A percentile compares a stretch with the other conserved stretches of the same genome.
These are phyloP conservation scores for Furcifer pardalis DNA, from an alignment of 2,797 vertebrate genomes.

Conservation along the genomic window DNA sequence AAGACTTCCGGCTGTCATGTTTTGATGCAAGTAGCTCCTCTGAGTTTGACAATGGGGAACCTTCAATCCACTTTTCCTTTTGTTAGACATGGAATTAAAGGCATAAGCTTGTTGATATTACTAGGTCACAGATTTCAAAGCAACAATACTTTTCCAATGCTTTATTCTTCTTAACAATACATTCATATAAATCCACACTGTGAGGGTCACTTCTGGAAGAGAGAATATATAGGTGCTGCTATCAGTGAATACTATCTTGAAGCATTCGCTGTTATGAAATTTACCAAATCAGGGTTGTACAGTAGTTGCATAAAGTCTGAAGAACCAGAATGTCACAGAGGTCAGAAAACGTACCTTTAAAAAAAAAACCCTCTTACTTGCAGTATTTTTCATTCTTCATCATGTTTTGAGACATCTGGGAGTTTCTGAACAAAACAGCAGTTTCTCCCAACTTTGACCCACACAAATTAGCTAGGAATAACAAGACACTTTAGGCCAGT, in stretches of 20 bases:
- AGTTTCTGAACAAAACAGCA: too few relatives aligned
- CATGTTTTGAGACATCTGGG: too few relatives aligned
- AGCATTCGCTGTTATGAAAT: neutral
- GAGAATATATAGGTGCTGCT: slow-evolving; percentile 22
- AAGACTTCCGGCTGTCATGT: slow-evolving; percentile 1
- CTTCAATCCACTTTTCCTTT: slow-evolving; percentile 32
- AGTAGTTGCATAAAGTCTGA: neutral
- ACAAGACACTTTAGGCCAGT: neutral
- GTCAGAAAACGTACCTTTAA: too few relatives aligned
- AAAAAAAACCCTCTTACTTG: too few relatives aligned
- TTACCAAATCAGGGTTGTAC: neutral
- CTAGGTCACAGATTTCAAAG: slow-evolving; percentile 36
- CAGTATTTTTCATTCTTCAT: too few relatives aligned
- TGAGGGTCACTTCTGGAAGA: slow-evolving; percentile 26
- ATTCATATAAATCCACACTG: slow-evolving; percentile 36
- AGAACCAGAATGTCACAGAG: too few relatives aligned
- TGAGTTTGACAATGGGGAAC: slow-evolving; percentile 46
- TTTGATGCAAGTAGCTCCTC: slow-evolving; percentile 29
- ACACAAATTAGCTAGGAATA: neutral
- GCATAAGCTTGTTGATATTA: slow-evolving; percentile 32
- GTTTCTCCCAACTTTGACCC: too few relatives aligned
- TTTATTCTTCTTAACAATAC: slow-evolving; percentile 49
- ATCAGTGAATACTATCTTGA: slow-evolving; percentile 28
- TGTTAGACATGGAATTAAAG: slow-evolving; percentile 44
- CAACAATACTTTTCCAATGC: slow-evolving; percentile 22